A percentile compares a stretch with the other conserved stretches of the same genome.
Evolutionary conservation across 2,113 vertebrate species (phyloP).

Genomic region (Copsychus sechellarum): DNA sequence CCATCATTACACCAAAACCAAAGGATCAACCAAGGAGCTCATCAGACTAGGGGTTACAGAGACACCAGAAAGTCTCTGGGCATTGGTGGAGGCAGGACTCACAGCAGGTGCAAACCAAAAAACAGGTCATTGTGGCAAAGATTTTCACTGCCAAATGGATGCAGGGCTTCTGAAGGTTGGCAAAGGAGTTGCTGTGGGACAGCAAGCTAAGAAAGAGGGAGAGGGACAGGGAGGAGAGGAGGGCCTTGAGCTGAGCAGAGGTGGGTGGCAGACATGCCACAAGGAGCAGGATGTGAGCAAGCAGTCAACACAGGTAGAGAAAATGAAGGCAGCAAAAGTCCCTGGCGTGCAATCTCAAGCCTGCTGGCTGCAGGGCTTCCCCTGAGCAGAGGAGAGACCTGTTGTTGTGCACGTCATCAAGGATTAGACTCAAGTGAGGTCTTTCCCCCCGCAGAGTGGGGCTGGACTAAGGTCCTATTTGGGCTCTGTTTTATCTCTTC

Average conservation of each 20-base stretch:
- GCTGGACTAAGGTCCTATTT: background rate
- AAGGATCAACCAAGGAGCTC: background rate
- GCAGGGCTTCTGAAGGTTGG: background rate
- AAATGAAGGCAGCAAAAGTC: background rate
- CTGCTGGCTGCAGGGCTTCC: background rate
- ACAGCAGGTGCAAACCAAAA: background rate
- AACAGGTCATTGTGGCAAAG: background rate
- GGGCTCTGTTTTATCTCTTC: background rate
- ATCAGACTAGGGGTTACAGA: background rate
- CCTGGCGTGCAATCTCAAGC: background rate
- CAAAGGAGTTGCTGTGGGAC: background rate
- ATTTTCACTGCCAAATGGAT: fast-evolving
- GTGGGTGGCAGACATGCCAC: background rate
- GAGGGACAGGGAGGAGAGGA: background rate
- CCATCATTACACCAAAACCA: fast-evolving
- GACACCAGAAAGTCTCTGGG: background rate
- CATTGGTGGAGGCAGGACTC: background rate
- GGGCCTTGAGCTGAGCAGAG: background rate
- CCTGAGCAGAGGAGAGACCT: fast-evolving
- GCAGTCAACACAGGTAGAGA: background rate
- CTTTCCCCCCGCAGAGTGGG: background rate
- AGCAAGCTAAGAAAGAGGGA: background rate
- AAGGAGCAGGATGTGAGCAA: background rate
- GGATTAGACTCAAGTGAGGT: background rate
- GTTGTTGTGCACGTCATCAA: background rate